These are phyloP conservation scores for Ammodramus savannarum DNA, from an alignment of 2,113 vertebrate species.

Conservation along the genomic window DNA sequence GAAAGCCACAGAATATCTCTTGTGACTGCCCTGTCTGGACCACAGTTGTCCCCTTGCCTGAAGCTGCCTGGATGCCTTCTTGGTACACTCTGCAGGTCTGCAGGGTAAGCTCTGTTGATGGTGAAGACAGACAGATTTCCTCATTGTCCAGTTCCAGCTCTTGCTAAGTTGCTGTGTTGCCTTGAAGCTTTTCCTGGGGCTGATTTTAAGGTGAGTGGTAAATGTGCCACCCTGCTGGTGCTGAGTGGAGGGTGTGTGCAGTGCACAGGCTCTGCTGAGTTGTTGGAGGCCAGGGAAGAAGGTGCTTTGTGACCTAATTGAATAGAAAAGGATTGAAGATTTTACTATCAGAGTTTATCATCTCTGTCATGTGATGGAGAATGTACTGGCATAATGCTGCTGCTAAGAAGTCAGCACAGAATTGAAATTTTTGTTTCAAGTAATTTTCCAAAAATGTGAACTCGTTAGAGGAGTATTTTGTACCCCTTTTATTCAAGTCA, in stretches of 20 bases:
- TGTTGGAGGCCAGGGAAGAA: background rate
- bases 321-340: background rate
- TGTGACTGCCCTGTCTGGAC: background rate
- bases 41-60: fast-evolving
- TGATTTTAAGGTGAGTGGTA: background rate
- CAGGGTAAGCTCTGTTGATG: background rate
- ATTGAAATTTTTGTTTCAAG: background rate
- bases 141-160: background rate
- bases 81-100: background rate
- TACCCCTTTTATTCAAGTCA: background rate
- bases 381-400: background rate
- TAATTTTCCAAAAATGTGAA: background rate
- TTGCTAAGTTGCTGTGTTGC: background rate
- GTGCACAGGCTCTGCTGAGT: background rate
- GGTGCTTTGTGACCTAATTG: background rate
- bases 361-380: background rate
- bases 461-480: background rate
- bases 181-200: background rate
- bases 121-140: background rate
- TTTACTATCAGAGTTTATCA: background rate
- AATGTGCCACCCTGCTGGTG: background rate
- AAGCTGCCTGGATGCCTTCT: background rate
- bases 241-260: background rate
- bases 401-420: background rate
- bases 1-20: fast-evolving